Percentiles rank a stretch among this genome's conserved stretches.
These are phyloP conservation scores for Apomyelois bistriatella DNA, from an alignment of 2,888 invertebrate genomes.

Conservation along the genomic window DNA sequence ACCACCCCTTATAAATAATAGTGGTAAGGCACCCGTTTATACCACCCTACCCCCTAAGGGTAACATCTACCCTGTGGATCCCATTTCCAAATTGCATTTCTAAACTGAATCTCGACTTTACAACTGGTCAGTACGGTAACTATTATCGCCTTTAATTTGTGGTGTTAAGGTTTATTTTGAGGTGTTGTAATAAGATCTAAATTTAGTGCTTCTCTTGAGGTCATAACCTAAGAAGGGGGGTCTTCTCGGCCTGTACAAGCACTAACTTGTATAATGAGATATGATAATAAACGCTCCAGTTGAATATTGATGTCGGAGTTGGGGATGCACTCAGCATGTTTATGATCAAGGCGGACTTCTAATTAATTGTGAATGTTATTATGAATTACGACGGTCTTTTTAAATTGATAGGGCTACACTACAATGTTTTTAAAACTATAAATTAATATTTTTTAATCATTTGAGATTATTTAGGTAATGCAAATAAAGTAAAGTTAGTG, in stretches of 20 bases:
- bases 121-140: constrained; percentile 32
- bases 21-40: constrained; percentile 62
- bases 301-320: constrained; percentile 78
- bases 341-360: constrained; percentile 43
- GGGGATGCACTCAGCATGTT: constrained; percentile 68
- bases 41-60: constrained; percentile 65
- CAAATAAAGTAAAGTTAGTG: no score
- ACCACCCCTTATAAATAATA: constrained; percentile 79
- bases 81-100: constrained; percentile 79
- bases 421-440: no score
- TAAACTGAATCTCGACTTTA: constrained; percentile 75
- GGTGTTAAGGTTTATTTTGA: constrained; percentile 32
- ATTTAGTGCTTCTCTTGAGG: constrained; percentile 60
- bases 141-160: constrained; percentile 30
- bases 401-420: not conserved
- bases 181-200: constrained; percentile 36
- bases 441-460: no score
- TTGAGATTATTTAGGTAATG: no score
- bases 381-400: not conserved
- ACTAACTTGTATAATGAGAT: constrained; percentile 80
- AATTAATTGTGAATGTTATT: constrained; percentile 25
- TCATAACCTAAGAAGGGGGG: constrained; percentile 70
- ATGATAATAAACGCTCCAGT: constrained; percentile 77
- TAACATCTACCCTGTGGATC: constrained; percentile 68
- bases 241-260: constrained; percentile 56